These are phyloP conservation scores for Lipotes vexillifer DNA, from an alignment of 2,113 vertebrate species.

Conservation along the genomic window DNA sequence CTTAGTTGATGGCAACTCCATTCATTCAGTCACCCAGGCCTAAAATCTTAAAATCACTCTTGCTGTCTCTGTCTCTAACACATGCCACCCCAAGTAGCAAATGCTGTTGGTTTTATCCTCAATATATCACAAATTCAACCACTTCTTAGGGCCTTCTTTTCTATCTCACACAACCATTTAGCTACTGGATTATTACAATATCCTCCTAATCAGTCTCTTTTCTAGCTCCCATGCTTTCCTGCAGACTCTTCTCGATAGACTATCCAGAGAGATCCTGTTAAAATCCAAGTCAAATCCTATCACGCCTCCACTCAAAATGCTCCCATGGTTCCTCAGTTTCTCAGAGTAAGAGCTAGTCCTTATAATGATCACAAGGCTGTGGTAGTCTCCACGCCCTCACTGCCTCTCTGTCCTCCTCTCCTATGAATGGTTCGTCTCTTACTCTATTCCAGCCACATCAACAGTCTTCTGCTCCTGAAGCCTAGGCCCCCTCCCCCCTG, in stretches of 20 bases:
- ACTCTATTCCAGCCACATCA: background rate
- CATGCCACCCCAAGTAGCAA: background rate
- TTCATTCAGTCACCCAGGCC: background rate
- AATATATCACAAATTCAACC: background rate
- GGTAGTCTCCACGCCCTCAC: background rate
- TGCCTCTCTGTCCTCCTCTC: background rate
- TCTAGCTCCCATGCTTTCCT: background rate
- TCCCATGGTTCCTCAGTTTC: background rate
- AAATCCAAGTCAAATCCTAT: background rate
- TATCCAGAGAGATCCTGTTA: background rate
- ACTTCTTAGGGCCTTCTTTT: background rate
- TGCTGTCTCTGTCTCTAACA: background rate
- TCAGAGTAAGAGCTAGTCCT: background rate
- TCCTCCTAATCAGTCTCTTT: background rate
- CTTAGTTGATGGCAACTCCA: background rate
- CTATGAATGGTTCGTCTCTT: background rate
- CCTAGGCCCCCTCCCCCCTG: background rate
- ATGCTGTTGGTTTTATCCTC: background rate
- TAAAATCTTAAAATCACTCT: background rate
- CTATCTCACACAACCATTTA: background rate
- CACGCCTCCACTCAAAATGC: background rate
- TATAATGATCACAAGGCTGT: background rate
- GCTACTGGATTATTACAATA: background rate
- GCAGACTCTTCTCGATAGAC: background rate
- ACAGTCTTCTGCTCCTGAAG: background rate